A percentile compares a stretch with the other conserved stretches of the same genome.
phyloP scores from a whole-genome alignment of 2,113 vertebrate genomes.

The Drymodes brunneopygia region DNA sequence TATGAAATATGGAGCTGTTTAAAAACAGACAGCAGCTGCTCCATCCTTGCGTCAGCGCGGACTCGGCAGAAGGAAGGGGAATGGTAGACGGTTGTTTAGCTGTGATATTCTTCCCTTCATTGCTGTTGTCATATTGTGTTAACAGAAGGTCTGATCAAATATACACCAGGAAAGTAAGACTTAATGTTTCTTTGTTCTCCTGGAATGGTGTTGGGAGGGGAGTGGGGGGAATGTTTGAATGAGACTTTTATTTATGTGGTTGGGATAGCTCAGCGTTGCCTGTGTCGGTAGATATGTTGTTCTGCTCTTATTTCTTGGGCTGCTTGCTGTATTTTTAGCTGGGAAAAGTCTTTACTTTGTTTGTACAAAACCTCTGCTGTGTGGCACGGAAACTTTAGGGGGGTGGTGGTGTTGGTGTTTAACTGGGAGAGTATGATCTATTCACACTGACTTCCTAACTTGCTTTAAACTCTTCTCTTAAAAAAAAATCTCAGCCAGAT shows the following conservation, averaged over 20 bases:
- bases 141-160: conserved; percentile 62
- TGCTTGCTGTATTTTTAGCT: conserved; percentile 28
- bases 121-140: conserved; percentile 55
- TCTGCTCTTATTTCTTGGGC: conserved; percentile 24
- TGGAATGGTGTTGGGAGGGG: conserved; percentile 40
- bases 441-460: conserved; percentile 2
- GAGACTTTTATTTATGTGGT: conserved; percentile 53
- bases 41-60: conserved; percentile 45
- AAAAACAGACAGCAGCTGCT: conserved; percentile 64
- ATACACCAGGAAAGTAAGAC: conserved; percentile 57
- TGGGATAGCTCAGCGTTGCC: background rate
- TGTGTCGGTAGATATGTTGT: background rate
- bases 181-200: conserved; percentile 66
- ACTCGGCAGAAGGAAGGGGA: conserved; percentile 47
- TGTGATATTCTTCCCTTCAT: conserved; percentile 50
- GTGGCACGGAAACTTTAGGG: background rate
- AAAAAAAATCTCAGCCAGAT: conserved; percentile 23
- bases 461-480: background rate
- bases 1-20: conserved; percentile 65
- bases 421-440: background rate
- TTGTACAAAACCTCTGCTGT: conserved; percentile 12
- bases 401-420: background rate
- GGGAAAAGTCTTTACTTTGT: conserved; percentile 9
- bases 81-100: conserved; percentile 45
- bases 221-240: conserved; percentile 23